Evolutionary conservation across 2,888 invertebrate genomes (phyloP).

Genomic region (Megamerina dolium): DNA sequence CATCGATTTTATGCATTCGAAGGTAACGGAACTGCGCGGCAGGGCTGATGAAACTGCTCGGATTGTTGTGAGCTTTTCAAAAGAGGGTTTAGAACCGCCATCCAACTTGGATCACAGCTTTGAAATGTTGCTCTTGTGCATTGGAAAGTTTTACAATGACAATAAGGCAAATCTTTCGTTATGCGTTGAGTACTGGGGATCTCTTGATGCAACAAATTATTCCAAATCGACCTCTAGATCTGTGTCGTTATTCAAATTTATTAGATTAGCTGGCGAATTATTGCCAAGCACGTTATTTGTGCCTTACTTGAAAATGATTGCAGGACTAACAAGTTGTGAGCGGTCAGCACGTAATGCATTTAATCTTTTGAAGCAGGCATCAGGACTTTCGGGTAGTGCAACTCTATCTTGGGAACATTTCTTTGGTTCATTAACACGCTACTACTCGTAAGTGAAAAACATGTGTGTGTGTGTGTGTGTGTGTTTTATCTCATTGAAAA

Average conservation of each 20-base stretch:
- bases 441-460: slow-evolving; percentile 58
- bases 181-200: slow-evolving; percentile 74
- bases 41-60: slow-evolving; percentile 85
- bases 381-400: slow-evolving; percentile 52
- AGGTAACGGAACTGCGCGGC: slow-evolving; percentile 73
- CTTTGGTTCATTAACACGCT: slow-evolving; percentile 68
- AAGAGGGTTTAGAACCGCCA: slow-evolving; percentile 73
- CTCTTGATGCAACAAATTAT: slow-evolving; percentile 34
- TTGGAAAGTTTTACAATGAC: slow-evolving; percentile 69
- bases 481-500: too few relatives aligned
- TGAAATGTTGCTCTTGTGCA: slow-evolving; percentile 72
- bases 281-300: slow-evolving; percentile 78
- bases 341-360: slow-evolving; percentile 75
- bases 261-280: slow-evolving; percentile 80
- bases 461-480: too few relatives aligned
- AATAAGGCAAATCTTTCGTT: slow-evolving; percentile 67
- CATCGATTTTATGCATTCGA: slow-evolving; percentile 86
- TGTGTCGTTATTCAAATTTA: slow-evolving; percentile 83
- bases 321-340: slow-evolving; percentile 69
- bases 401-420: slow-evolving; percentile 80
- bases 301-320: slow-evolving; percentile 80
- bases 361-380: slow-evolving; percentile 64
- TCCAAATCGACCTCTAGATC: slow-evolving; percentile 56
- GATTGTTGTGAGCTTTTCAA: slow-evolving; percentile 65
- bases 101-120: slow-evolving; percentile 69